Evolutionary conservation across 2,113 vertebrate species (phyloP), one percentile per base, ranked within the genome.

Genomic region (Mormyrus lacerda): DNA sequence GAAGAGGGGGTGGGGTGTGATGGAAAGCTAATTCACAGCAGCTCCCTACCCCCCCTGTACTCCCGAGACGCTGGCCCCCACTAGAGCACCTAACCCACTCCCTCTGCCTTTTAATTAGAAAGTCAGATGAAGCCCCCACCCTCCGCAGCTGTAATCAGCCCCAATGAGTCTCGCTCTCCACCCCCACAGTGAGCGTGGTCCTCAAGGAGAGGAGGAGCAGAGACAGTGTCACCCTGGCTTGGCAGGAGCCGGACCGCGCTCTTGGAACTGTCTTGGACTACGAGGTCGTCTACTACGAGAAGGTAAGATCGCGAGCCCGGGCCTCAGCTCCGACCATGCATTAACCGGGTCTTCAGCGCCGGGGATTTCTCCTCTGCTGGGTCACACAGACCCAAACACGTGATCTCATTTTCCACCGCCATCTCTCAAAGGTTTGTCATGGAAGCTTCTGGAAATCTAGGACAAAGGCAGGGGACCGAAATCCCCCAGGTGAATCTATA

Each of bases 201-300:
- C 89, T 97, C 91, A 97, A 97, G 90, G 96, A 97, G 91, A 95
- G 96, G 90, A 94, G 94, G 91, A 97, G 96, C 92, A 96, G 96
- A 93, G 96, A 96, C 93, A 97, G 96, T 6, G 94, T 97, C 92
- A 97, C 96, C 79, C 95, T 97, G 92, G 86, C 35, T 84, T 83
- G 90, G 73, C 47, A 87, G 86, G 85, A 88, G 88, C 48, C 44
- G 0, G 88, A 69, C 76, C 83, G 65, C 35, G 88, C 96, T 89
- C 95, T 94, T 6, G 96, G 96, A 69, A 94, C 89, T 21, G 96
- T 96, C 19, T 94, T 96, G 90, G 96, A 97, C 90, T 97, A 97
- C 91, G 96, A 97, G 92, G 95, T 97, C 88, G 96, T 96, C 93
- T 97, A 97, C 91, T 97, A 96, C 76, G 96, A 97, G 93, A 97